phyloP scores from a whole-genome alignment of 2,113 vertebrate genomes.

The Sinocyclocheilus maitianheensis region DNA sequence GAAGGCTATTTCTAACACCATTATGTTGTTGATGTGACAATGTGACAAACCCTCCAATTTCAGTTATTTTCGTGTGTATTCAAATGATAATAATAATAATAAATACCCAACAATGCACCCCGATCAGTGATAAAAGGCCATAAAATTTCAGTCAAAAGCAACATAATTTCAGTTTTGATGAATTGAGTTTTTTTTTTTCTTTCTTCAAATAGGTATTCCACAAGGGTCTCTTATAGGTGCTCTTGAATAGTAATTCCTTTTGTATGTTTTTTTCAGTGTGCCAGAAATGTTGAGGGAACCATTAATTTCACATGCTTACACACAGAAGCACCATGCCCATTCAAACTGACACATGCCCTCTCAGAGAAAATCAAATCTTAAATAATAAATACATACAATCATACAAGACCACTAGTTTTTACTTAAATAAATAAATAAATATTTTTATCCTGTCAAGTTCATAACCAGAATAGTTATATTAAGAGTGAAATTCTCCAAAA shows the following conservation, averaged over 20 bases:
- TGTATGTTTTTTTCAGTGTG: background rate
- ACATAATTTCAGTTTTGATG: background rate
- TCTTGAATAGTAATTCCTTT: background rate
- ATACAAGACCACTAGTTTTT: background rate
- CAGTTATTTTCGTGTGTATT: background rate
- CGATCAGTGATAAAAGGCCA: background rate
- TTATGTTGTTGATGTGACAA: slow-evolving; percentile 11
- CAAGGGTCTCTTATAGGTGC: background rate
- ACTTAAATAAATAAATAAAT: background rate
- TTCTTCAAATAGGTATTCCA: background rate
- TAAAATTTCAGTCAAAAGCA: background rate
- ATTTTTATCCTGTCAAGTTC: background rate
- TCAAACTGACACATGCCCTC: background rate
- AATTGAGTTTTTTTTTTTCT: background rate
- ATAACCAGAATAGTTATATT: background rate
- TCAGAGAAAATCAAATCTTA: background rate
- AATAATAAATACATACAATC: background rate
- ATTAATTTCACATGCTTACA: background rate
- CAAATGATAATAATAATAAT: background rate
- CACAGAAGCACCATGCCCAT: background rate
- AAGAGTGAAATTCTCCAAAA: background rate
- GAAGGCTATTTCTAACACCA: background rate
- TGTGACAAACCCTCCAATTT: background rate
- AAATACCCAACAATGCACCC: background rate
- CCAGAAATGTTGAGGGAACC: background rate